These are phyloP conservation scores for Hyperoodon ampullatus DNA, from an alignment of 2,113 vertebrate genomes.

Conservation along the genomic window DNA sequence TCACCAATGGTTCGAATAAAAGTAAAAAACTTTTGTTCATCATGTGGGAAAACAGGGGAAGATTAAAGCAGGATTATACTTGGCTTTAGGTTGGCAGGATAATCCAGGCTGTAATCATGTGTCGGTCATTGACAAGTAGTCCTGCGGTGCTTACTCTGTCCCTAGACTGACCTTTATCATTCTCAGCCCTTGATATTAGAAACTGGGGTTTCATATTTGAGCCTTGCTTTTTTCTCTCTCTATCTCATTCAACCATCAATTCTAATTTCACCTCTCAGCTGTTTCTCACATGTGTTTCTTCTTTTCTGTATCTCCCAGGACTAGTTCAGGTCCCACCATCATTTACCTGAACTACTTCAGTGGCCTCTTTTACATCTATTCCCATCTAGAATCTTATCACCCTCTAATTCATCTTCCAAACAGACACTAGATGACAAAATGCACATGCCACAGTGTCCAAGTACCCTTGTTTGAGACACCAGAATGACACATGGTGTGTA, in stretches of 20 bases:
- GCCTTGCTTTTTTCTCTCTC: not conserved
- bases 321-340: not conserved
- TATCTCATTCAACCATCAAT: not conserved
- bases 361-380: not conserved
- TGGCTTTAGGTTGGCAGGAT: not conserved
- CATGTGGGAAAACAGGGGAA: not conserved
- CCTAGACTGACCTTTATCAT: not conserved
- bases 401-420: not conserved
- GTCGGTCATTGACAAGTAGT: rapidly evolving
- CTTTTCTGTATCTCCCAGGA: not conserved
- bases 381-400: not conserved
- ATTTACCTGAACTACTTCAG: not conserved
- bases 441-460: not conserved
- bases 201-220: not conserved
- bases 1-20: not conserved
- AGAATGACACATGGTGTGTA: no score
- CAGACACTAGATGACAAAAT: not conserved
- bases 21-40: not conserved
- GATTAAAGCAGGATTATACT: not conserved
- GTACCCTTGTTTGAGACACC: not conserved
- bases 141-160: no score
- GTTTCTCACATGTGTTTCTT: not conserved
- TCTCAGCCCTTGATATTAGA: slow-evolving; percentile 41
- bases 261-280: not conserved
- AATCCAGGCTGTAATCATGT: not conserved